Evolutionary conservation across 2,797 vertebrate species (phyloP), one percentile per base, ranked within the genome.

Genomic region (Myotis pilosus): DNA sequence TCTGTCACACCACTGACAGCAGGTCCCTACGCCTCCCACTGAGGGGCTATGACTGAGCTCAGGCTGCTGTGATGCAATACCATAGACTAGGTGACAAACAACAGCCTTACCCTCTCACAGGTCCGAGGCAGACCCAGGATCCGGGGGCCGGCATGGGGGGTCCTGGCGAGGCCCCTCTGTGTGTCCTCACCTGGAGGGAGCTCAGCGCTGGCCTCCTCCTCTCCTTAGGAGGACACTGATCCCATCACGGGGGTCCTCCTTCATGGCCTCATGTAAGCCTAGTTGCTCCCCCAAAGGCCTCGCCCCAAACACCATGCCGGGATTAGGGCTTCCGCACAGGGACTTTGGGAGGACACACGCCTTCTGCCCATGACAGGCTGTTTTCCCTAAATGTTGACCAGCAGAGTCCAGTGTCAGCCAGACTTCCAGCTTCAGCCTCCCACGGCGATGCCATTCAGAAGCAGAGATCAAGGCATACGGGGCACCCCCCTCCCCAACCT

Each of bases 91-190:
- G 11, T 12, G 82, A 19, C 55, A 28, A 47, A 13, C 30, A 9
- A 20, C 47, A 36, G 64, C 71, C 22, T 12, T 9, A 20, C 10
- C 44, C 79, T 66, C 66, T 64, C 1, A 2, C 9, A 1, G 49
- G 47, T 57, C 57, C 19, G 60, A 49, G 60, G n/a, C 36, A 20
- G 49, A 69, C 57, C 49, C 49, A 23, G 36, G 22, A 23, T 53
- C 78, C 55, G 19, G 13, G 3, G 10, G 16, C n/a, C 62, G 11
- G n/a, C 10, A 0, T 0, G 22, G 1, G 6, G 7, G 72, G 72
- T 41, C 23, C 30, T 36, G 6, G 41, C 3, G 53, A 49, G 38
- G 79, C 13, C 4, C 25, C 11, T 51, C 22, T 55, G 4, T 23
- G 33, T 16, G 5, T 82, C 38, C 62, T 57, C 60, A 30, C 36